Evolutionary conservation across 2,888 invertebrate species (phyloP), one percentile per base, ranked within the genome.

Genomic region (Drosophila macrospina): DNA sequence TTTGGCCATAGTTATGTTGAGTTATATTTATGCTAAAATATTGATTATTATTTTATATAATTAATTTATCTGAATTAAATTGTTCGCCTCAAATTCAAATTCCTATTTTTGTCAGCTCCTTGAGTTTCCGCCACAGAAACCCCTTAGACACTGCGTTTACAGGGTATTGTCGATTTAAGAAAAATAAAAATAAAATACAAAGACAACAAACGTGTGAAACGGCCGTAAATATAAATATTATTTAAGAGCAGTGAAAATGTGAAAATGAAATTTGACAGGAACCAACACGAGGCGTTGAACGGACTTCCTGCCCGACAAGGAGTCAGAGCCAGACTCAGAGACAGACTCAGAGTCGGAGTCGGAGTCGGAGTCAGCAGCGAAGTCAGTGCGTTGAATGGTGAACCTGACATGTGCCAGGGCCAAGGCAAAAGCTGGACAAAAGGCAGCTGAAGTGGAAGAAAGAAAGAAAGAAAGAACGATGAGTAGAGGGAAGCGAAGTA

Each of bases 251-350:
- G 55, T 26, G 39, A 48, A 47, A 59, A 69, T 65, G 50, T 60
- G 65, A 48, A 77, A 74, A 71, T 69, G 70, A 74, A 73, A 69
- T 80, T 80, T 80, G 84, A 80, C 80, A 70, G 65, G 65, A 74
- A 65, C 55, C 56, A 70, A 64, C 75, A 61, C 47, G 50, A 55
- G 45, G 55, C 72, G 32, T 47, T 66, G 42, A 39, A 48, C 59
- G 45, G n/a, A n/a, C 41, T 39, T 67, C 68, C 57, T 50, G 36
- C 13, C 30, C 4, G 15, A n/a, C 15, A 15, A 26, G 5, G 44
- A 48, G 32, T 34, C 5, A 13, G 34, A 36, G 48, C 4, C 37
- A 16, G 39, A 28, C 20, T 20, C 20, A 20, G 20, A 20, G 20
- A 2, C 20, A 20, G 20, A 20, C 2, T 20, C 20, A 3, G 20